A percentile compares a stretch with the other conserved stretches of the same genome.
phyloP scores from a whole-genome alignment of 1,140 invertebrate species.

The Drosophila varians region DNA sequence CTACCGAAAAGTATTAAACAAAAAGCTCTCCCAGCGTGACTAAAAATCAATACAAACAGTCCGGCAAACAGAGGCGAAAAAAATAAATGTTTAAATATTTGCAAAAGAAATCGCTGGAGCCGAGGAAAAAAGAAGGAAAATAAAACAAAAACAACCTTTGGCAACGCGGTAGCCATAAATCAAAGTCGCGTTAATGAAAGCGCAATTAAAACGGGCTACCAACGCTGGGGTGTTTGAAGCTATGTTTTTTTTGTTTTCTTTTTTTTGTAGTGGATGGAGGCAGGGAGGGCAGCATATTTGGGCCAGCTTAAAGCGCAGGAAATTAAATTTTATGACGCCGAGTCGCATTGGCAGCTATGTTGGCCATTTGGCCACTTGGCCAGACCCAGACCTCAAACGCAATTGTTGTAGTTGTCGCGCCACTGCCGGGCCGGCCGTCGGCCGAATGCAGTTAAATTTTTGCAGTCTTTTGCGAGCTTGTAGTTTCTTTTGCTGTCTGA shows the following conservation, averaged over 20 bases:
- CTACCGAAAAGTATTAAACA: constrained; percentile 79
- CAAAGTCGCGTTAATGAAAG: constrained; percentile 82
- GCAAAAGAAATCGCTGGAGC: constrained; percentile 75
- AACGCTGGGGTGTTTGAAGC: neutral
- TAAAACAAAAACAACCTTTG: constrained; percentile 65
- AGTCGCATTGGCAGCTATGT: constrained; percentile 63
- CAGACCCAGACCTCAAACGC: constrained; percentile 53
- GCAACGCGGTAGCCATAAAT: constrained; percentile 80
- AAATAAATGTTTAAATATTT: constrained; percentile 74
- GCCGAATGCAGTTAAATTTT: constrained; percentile 71
- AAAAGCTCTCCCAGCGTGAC: constrained; percentile 60
- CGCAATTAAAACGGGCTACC: constrained; percentile 77
- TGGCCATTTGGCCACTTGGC: constrained; percentile 66
- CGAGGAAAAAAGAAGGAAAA: constrained; percentile 22
- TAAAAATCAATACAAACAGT: constrained; percentile 74
- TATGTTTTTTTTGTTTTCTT: neutral
- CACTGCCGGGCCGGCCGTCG: constrained; percentile 20
- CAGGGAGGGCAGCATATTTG: constrained; percentile 57
- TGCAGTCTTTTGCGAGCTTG: constrained; percentile 51
- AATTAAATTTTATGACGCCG: constrained; percentile 81
- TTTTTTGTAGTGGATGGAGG: neutral
- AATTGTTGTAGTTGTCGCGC: constrained; percentile 45
- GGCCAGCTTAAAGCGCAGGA: constrained; percentile 79
- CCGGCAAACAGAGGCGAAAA: constrained; percentile 51
- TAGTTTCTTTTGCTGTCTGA: constrained; percentile 75